Evolutionary conservation across 2,888 invertebrate genomes (phyloP), one percentile per base, ranked within the genome.

Genomic region (Macaria notata): DNA sequence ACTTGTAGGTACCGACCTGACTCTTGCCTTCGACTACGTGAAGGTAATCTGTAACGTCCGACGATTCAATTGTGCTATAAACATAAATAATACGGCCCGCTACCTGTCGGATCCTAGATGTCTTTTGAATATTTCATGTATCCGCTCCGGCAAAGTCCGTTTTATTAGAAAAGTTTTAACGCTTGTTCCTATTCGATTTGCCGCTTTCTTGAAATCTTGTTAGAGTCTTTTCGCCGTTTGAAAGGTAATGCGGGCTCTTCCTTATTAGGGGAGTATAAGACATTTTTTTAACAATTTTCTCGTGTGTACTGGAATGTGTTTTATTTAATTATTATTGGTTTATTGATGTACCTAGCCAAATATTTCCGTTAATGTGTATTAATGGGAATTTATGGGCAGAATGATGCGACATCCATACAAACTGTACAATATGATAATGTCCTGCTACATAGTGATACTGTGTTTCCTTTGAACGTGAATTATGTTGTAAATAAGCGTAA

Each of bases 401-500:
- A 36, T 36, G 33, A 6, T 36, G 7, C 3, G 5, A 36, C 7
- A 36, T 36, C 33, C 3, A 36, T 36, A 7, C 33, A 19, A 19
- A 36, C 33, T 36, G 4, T 36, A 36, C 33, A 36, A 36, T 7
- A 36, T n/a, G n/a, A n/a, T n/a, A n/a, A n/a, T 3, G 33, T 36
- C 33, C 33, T 6, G 33, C 33, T 7, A 19, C 2, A 19, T 19
- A 19, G 19, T 19, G 19, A 19, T 36, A 36, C 7, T 36, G 19
- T 36, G 56, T 56, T 68, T 50, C 55, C 69, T 76, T 73, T 75
- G 76, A 75, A 64, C 67, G 68, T 60, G 58, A 66, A 62, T 66
- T 63, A 65, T 69, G 57, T 60, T 65, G 62, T 71, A 70, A 68
- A 66, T 66, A 66, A 59, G 59, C 50, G 56, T 56, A 57, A 54